These are phyloP conservation scores for Borostomias antarcticus DNA, from an alignment of 2,797 vertebrate genomes.

Conservation along the genomic window DNA sequence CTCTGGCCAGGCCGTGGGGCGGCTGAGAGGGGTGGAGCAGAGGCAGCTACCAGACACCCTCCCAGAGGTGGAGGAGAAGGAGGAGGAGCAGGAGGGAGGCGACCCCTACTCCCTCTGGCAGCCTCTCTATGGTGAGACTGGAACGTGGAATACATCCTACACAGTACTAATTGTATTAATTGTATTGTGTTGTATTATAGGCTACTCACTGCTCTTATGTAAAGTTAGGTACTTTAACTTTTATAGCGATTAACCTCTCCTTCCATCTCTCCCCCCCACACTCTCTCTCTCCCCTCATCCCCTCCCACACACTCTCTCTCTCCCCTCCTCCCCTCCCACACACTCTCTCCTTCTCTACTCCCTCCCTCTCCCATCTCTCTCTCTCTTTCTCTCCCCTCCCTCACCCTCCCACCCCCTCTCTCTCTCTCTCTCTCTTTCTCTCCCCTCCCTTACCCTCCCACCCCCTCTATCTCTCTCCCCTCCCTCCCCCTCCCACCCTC, in stretches of 20 bases:
- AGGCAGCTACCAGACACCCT: constrained; percentile 67
- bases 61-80: constrained; percentile 69
- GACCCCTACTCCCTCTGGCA: constrained; percentile 72
- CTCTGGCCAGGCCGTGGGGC: constrained; percentile 47
- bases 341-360: no score
- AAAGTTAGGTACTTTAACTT: not conserved
- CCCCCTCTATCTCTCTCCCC: constrained; percentile 17
- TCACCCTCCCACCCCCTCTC: constrained; percentile 18
- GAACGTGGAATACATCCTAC: not conserved
- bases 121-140: constrained; percentile 57
- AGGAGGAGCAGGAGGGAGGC: constrained; percentile 52
- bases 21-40: constrained; percentile 60
- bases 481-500: not conserved
- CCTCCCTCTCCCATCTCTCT: not conserved
- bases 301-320: not conserved
- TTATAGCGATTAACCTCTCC: not conserved
- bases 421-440: not conserved
- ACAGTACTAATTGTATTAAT: no score
- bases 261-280: not conserved
- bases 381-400: not conserved
- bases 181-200: no score
- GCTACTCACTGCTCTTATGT: no score
- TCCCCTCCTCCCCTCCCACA: constrained; percentile 1
- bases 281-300: not conserved
- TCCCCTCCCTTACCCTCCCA: not conserved